Evolutionary conservation across 2,888 invertebrate species (phyloP).

Genomic region (Nephrocerus scutellatus): DNA sequence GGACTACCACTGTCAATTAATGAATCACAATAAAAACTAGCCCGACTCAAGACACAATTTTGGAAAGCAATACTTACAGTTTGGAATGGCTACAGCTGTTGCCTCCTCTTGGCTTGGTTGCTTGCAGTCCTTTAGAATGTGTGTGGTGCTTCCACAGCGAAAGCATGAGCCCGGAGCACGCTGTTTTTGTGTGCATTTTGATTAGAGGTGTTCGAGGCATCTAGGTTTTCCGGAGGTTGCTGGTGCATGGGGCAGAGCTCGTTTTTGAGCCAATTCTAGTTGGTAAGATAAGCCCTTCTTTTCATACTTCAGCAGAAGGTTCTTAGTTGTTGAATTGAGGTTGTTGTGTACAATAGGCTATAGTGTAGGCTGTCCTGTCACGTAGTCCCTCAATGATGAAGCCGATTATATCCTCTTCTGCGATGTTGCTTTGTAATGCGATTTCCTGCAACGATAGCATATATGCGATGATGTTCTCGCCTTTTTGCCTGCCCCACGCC

Average conservation of each 20-base stretch:
- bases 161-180: neutral
- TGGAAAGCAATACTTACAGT: slow-evolving; percentile 4
- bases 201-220: slow-evolving; percentile 1
- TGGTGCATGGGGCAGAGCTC: neutral
- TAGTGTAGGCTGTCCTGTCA: slow-evolving; percentile 4
- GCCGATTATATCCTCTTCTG: neutral
- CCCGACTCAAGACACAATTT: neutral
- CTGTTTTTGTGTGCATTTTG: neutral
- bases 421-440: slow-evolving; percentile 1
- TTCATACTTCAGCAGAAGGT: slow-evolving; percentile 1
- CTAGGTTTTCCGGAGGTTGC: neutral
- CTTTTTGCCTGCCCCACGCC: neutral
- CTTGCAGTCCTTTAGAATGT: slow-evolving; percentile 1
- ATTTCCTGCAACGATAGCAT: too few relatives aligned
- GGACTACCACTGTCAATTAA: slow-evolving; percentile 3
- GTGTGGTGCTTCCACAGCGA: slow-evolving; percentile 1
- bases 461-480: too few relatives aligned
- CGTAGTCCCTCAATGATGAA: slow-evolving; percentile 1
- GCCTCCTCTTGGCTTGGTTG: slow-evolving; percentile 1
- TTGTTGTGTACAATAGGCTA: slow-evolving; percentile 3
- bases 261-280: neutral
- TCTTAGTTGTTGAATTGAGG: slow-evolving; percentile 1
- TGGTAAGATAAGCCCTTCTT: slow-evolving; percentile 1
- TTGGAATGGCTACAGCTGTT: slow-evolving; percentile 3
- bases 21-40: neutral